Base-by-base conservation (phyloP, 35 echinoderm and acorn worm species). In the Diadema setosum region DNA sequence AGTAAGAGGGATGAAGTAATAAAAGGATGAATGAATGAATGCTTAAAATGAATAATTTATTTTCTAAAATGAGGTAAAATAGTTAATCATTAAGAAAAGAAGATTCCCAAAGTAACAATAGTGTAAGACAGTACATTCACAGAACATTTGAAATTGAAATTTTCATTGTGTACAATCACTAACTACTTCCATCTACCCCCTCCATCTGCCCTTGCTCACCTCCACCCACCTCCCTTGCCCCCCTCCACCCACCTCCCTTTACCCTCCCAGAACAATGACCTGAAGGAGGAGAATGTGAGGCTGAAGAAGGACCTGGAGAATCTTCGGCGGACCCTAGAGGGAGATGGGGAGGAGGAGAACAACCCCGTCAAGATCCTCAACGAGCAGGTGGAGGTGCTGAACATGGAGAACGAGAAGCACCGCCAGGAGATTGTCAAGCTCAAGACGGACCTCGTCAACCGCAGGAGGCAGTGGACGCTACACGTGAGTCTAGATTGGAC, bases 331-430 rank as follows among this genome's bases (percentile, higher is more conserved):
- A 90, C 91, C 2, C 25, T 97, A 29, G 55, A 83, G 15, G 67
- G 58, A 33, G 83, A 75, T 1, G 70, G 57, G 0, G 78, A 82
- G 3, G 90, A 90, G 25, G 91, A 97, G 39, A 81, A 91, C 15
- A 85, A 84, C 40, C 88, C 88, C 9, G 82, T 94, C 40, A 86
- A 73, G 42, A 89, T 94, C 44, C 86, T 92, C 4, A 91, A 86
- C 35, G 83, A 92, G 39, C 96, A 99, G 52, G 93, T 99, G 33
- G 69, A 74, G 12, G 92, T 88, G 18, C 49, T 97, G 12, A 87
- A 83, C 14, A 83, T 88, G 21, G 95, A 97, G 36, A 97, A 97
- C 45, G 91, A 97, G 25, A 97, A 97, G 82, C 95, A 97, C 37
- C 39, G 95, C 4, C 91, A 97, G 55, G 95, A 93, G 64, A 88